These are phyloP conservation scores for Agapornis roseicollis DNA, from an alignment of 2,113 vertebrate genomes.

Conservation along the genomic window DNA sequence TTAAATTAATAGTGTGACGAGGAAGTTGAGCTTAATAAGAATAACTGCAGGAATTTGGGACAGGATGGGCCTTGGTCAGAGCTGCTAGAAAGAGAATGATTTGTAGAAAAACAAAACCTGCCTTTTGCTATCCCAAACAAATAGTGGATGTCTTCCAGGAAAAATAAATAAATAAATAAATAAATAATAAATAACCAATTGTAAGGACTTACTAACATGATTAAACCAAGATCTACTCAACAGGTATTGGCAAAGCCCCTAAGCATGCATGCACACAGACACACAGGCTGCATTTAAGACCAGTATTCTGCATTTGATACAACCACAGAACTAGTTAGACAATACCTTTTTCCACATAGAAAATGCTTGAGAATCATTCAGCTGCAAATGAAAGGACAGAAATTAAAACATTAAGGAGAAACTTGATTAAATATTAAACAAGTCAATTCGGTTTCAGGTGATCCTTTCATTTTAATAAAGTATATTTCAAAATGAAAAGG, in stretches of 20 bases:
- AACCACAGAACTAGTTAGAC: neutral
- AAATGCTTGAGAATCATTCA: neutral
- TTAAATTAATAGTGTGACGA: neutral
- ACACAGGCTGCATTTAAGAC: fast-evolving
- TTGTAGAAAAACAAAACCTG: neutral
- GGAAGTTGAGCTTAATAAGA: neutral
- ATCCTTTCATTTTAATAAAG: neutral
- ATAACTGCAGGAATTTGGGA: neutral
- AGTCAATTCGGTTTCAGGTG: neutral
- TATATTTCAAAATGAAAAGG: neutral
- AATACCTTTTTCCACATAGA: neutral
- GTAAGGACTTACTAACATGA: neutral
- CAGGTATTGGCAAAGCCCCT: neutral
- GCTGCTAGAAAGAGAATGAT: neutral
- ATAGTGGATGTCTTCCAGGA: neutral
- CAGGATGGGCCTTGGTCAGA: neutral
- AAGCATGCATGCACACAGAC: fast-evolving
- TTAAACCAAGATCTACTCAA: neutral
- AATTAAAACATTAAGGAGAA: neutral
- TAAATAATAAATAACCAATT: neutral
- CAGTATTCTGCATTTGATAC: neutral
- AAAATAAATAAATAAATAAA: too few species aligned
- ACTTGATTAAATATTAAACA: neutral
- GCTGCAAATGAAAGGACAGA: neutral
- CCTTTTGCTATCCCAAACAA: neutral